Evolutionary conservation across 1,140 invertebrate genomes (phyloP).

Genomic region (Diorhabda carinulata): DNA sequence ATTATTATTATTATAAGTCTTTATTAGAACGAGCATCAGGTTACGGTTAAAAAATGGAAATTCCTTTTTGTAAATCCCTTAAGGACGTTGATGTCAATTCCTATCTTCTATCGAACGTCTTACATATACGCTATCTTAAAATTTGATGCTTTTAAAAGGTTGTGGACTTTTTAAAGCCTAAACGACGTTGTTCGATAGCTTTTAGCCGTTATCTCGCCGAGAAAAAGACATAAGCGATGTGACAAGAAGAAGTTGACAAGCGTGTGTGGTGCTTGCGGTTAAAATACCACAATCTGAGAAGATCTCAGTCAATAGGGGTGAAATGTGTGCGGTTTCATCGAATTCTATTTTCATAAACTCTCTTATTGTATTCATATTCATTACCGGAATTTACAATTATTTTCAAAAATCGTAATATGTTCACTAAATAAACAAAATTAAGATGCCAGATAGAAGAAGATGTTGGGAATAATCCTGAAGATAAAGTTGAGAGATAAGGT

Average conservation of each 20-base stretch:
- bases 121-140: constrained; percentile 13
- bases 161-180: constrained; percentile 9
- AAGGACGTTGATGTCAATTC: background rate
- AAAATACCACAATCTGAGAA: background rate
- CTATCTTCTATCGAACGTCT: constrained; percentile 13
- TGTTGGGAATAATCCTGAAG: too few species aligned
- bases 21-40: too few species aligned
- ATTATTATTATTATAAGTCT: too few species aligned
- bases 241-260: constrained; percentile 21
- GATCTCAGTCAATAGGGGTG: too few species aligned
- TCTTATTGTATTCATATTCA: too few species aligned
- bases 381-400: too few species aligned
- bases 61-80: background rate
- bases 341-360: too few species aligned
- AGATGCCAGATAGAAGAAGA: too few species aligned
- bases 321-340: too few species aligned
- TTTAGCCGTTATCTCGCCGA: constrained; percentile 18
- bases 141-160: constrained; percentile 19
- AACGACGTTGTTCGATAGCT: constrained; percentile 20
- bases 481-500: too few species aligned
- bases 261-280: constrained; percentile 9
- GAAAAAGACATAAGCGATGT: constrained; percentile 18
- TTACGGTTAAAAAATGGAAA: background rate
- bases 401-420: too few species aligned
- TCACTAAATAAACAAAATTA: too few species aligned